Base-by-base conservation (phyloP, 2,797 vertebrate species). In the Neomorphus geoffroyi region DNA sequence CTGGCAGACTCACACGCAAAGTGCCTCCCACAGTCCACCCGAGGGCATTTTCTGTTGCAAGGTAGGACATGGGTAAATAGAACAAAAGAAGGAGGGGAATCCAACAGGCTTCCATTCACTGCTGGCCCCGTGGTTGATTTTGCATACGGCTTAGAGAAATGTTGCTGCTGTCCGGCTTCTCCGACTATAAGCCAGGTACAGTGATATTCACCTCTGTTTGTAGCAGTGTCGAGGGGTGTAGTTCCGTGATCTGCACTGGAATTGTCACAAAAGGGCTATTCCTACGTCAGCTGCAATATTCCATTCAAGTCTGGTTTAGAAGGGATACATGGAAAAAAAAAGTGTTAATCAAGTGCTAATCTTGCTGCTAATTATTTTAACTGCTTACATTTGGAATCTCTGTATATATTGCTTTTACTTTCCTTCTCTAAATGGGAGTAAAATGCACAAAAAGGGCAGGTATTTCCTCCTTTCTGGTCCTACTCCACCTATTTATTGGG, bases 391-490 rank as follows among this genome's bases (percentile, higher is more conserved):
- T 96, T 50, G 80, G 77, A 83, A 85, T 89, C 65, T 96, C 86
- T 96, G 73, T 92, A 53, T 93, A 84, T 72, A 71, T 94, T 54
- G 73, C 85, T 94, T 61, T 61, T 65, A 58, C 72, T 83, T 96
- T 95, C 84, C 83, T 91, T 82, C 94, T 90, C 72, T 77, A 95
- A 95, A 93, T 88, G 85, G 86, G 94, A 95, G 86, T 82, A 37
- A 94, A 91, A 77, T 13, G 85, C 86, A 94, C 88, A 94, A 96
- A 48, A 95, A 97, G 97, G 96, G 96, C 92, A 96, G 94, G 92
- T 96, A 94, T 96, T 97, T 97, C 97, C 96, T 97, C 80, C 95
- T 93, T 75, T 89, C 64, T 94, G 77, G 54, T 93, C 69, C 93
- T 92, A 43, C 95, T 95, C 96, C 95, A 94, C 97, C 83, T 96